Evolutionary conservation across 2,113 vertebrate genomes (phyloP), one percentile per base, ranked within the genome.

Genomic region (Eolophus roseicapilla): DNA sequence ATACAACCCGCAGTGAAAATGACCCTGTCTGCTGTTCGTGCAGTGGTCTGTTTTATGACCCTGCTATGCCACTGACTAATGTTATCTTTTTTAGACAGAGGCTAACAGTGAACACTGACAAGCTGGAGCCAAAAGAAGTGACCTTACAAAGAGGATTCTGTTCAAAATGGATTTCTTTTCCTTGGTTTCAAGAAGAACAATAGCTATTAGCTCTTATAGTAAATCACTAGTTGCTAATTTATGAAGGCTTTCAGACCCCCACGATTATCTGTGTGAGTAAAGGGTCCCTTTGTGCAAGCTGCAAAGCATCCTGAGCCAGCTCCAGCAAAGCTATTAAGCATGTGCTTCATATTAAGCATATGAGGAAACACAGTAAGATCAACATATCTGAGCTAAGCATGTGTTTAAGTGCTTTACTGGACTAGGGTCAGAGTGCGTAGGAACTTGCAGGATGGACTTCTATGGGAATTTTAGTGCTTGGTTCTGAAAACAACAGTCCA

Each of bases 301-400:
- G 77, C 80, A 93, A 94, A 93, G 73, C 57, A 90, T 75, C 65
- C 80, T 53, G 21, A 92, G 55, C 21, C n/a, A 0, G 1, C 63
- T 93, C 79, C 82, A 92, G 64, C 53, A 92, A 92, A 93, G 71
- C 75, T 86, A 75, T 95, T 95, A 95, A 88, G 55, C 93, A 96
- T 89, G 52, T 91, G 88, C 80, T 95, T 95, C 37, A 55, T 92
- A 96, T 86, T 96, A 96, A 91, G 77, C 73, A 79, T 71, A 69
- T 3, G 6, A 93, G 39, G 44, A 93, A 93, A 81, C 82, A 82
- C 19, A 76, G 74, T 65, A 92, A 93, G 57, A 84, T 71, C 83
- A 93, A 92, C 65, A 64, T 71, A 70, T 81, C 80, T 52, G 33
- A 84, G 35, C 68, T 93, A 88, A 92, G 86, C 76, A 79, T 88